Percentiles rank a stretch among this genome's conserved stretches.
phyloP scores from a whole-genome alignment of 2,797 vertebrate genomes.

The Gallinago nigripennis region DNA sequence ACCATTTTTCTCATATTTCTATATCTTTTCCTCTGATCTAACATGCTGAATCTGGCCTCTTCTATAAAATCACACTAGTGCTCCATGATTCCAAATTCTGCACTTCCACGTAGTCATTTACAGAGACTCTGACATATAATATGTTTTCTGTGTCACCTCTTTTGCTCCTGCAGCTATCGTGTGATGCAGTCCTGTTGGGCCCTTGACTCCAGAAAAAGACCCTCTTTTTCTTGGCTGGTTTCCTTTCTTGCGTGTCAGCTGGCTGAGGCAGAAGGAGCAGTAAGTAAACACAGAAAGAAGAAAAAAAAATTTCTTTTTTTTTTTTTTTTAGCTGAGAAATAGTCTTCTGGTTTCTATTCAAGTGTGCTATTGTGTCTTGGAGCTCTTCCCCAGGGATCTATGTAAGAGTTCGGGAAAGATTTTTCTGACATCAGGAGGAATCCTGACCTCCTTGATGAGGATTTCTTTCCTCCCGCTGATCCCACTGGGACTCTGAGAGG shows the following conservation, averaged over 20 bases:
- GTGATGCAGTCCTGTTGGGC: conserved; percentile 92
- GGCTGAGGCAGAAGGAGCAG: conserved; percentile 84
- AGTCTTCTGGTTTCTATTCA: neutral
- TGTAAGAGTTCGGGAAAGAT: neutral
- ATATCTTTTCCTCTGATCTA: neutral
- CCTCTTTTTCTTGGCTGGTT: conserved; percentile 86
- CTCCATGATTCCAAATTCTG: neutral
- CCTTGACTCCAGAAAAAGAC: conserved; percentile 83
- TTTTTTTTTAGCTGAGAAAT: neutral
- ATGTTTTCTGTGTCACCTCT: neutral
- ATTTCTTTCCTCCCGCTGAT: neutral
- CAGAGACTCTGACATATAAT: neutral
- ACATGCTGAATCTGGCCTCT: neutral
- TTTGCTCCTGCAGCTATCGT: conserved; percentile 80
- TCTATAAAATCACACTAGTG: neutral
- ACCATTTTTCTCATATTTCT: neutral
- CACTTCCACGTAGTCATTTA: neutral
- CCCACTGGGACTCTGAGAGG: neutral
- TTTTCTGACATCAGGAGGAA: neutral
- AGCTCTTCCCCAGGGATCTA: neutral
- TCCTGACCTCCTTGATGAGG: neutral
- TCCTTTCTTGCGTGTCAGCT: conserved; percentile 86
- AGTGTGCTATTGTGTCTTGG: neutral
- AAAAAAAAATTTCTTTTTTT: neutral
- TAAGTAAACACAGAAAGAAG: conserved; percentile 69